Base-by-base conservation (phyloP, 1,140 invertebrate species). In the Littorina saxatilis region DNA sequence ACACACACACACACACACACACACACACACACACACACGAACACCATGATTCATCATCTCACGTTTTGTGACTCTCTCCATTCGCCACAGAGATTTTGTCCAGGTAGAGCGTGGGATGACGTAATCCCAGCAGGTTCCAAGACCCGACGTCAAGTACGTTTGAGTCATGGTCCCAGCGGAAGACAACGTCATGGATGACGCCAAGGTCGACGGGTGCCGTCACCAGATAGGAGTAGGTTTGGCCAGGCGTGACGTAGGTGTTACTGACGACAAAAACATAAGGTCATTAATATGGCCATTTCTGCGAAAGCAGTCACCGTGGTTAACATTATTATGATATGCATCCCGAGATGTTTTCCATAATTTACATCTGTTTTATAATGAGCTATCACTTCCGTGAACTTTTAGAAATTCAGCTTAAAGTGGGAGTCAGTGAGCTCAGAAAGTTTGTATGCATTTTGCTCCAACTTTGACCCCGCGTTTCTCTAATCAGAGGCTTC, bases 111-210 rank as follows among this genome's bases (percentile, higher is more conserved):
- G 76, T 80, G 15, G 86, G 86, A 55, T 85, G 72, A 15, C 86
- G 80, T 11, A 84, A 43, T 40, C 74, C 61, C 0, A 85, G 66
- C 32, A 72, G 68, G 52, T 86, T 86, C 86, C 86, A 87, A 43
- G 81, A 72, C 13, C 85, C 78, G 1, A 74, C 79, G 47, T 86
- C 84, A 3, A 80, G 35, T 15, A 80, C 23, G 13, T 43, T 5
- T 0, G 76, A 74, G 27, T 77, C 17, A 37, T 87, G 84, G 35
- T 70, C 72, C 83, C 83, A 87, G 0, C 75, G 70, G 39, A 87
- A 29, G 1, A 74, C 76, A 0, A 86, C 82, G 40, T 82, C 79
- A 2, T 9, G 63, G 15, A 88, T 80, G 23, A 29, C 29, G 3
- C 85, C 85, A 15, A 88, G 27, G 32, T 84, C 63, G 37, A 52